phyloP scores from a whole-genome alignment of 2,888 invertebrate genomes.

The Atethmia centrago region DNA sequence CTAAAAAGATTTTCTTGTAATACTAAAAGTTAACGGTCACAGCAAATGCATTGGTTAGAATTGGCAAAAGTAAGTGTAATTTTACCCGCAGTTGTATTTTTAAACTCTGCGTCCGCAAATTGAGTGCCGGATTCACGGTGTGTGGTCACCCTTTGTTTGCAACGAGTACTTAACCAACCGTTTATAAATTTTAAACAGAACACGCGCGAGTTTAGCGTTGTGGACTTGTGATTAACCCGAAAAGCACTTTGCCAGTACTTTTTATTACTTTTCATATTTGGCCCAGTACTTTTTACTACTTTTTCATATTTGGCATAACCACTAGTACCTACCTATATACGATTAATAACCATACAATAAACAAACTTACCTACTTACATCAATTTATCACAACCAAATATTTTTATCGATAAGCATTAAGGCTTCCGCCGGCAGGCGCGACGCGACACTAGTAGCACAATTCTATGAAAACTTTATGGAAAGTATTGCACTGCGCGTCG shows the following conservation, averaged over 20 bases:
- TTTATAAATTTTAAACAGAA: constrained; percentile 60
- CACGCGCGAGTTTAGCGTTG: constrained; percentile 1
- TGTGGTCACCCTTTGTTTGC: constrained; percentile 62
- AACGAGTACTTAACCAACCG: constrained; percentile 54
- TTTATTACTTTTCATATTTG: too few species aligned
- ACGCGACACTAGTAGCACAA: too few species aligned
- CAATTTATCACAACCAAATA: neutral
- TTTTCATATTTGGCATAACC: neutral
- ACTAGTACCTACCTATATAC: neutral
- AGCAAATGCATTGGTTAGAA: constrained; percentile 15
- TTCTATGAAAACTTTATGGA: too few species aligned
- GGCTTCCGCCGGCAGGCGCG: too few species aligned
- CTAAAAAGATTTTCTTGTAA: neutral
- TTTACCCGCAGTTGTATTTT: constrained; percentile 45
- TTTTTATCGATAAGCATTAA: too few species aligned
- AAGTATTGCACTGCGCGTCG: too few species aligned
- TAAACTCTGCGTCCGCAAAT: constrained; percentile 39
- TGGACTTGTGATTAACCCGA: neutral
- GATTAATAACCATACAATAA: neutral
- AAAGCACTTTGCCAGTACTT: neutral
- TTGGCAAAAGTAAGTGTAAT: constrained; percentile 29
- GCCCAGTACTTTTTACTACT: too few species aligned
- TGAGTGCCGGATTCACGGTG: constrained; percentile 62
- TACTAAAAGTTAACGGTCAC: neutral
- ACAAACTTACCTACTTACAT: neutral